Conservation (phyloP, 2,888 invertebrate species). For the Cordilura impudica region DNA sequence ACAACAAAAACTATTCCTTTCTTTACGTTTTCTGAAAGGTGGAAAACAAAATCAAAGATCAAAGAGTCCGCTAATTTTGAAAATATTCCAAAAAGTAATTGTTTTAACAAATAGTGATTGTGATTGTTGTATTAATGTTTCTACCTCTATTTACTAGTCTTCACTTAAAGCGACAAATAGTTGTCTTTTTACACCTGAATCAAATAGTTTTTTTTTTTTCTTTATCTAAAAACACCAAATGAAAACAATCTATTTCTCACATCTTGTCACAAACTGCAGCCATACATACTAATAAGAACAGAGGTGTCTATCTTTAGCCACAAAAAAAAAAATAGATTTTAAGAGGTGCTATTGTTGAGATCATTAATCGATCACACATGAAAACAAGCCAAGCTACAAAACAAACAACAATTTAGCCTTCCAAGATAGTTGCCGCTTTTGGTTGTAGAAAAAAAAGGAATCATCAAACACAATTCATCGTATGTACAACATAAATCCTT, state of each 20-base stretch:
- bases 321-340: constrained; percentile 27
- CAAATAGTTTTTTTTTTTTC: constrained; percentile 50
- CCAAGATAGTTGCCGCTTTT: constrained; percentile 61
- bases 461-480: constrained; percentile 63
- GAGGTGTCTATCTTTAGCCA: neutral
- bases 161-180: constrained; percentile 61
- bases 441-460: constrained; percentile 59
- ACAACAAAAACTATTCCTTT: neutral
- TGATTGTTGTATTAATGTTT: constrained; percentile 31
- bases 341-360: constrained; percentile 60
- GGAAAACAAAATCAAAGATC: constrained; percentile 29
- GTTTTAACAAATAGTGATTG: constrained; percentile 61
- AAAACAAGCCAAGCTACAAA: constrained; percentile 1
- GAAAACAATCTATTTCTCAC: constrained; percentile 61
- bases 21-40: neutral
- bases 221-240: constrained; percentile 26
- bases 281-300: neutral
- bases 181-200: constrained; percentile 63
- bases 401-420: constrained; percentile 15
- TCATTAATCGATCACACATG: constrained; percentile 62
- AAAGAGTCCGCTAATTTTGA: constrained; percentile 31
- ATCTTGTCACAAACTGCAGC: constrained; percentile 38
- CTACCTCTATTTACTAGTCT: constrained; percentile 44
- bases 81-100: constrained; percentile 59
- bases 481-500: constrained; percentile 63